Evolutionary conservation across 2,113 vertebrate genomes (phyloP).

Genomic region (Oreochromis aureus): DNA sequence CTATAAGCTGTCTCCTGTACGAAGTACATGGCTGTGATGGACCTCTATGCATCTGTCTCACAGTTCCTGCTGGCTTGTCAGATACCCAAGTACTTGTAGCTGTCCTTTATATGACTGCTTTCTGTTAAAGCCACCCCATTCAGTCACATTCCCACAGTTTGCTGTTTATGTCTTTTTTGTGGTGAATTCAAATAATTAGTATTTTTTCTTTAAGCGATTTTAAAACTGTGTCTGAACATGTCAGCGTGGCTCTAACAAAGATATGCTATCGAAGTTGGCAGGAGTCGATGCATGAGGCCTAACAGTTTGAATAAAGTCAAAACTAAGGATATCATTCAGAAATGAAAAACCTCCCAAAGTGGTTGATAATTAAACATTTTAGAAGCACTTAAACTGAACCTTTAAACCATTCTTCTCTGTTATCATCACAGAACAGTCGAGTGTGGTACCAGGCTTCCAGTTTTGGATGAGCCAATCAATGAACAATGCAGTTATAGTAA

Average conservation of each 20-base stretch:
- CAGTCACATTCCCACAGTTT: neutral
- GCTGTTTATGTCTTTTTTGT: neutral
- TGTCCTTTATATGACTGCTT: neutral
- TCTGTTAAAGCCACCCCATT: neutral
- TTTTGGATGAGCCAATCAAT: neutral
- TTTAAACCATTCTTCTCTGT: rapidly evolving
- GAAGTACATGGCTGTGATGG: neutral
- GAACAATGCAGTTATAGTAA: neutral
- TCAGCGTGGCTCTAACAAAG: neutral
- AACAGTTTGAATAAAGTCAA: neutral
- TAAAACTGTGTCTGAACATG: neutral
- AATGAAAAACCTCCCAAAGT: neutral
- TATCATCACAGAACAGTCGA: neutral
- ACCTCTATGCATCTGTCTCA: neutral
- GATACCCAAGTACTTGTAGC: neutral
- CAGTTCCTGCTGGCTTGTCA: neutral
- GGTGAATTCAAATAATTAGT: neutral
- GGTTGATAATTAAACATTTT: neutral
- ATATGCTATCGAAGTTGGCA: neutral
- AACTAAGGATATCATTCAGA: neutral
- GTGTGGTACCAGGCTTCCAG: neutral
- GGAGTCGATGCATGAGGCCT: neutral
- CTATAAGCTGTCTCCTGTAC: neutral
- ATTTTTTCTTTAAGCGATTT: neutral
- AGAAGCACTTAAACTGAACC: neutral